These are phyloP conservation scores for Dryoscopus gambensis DNA, from an alignment of 2,113 vertebrate genomes.

Conservation along the genomic window DNA sequence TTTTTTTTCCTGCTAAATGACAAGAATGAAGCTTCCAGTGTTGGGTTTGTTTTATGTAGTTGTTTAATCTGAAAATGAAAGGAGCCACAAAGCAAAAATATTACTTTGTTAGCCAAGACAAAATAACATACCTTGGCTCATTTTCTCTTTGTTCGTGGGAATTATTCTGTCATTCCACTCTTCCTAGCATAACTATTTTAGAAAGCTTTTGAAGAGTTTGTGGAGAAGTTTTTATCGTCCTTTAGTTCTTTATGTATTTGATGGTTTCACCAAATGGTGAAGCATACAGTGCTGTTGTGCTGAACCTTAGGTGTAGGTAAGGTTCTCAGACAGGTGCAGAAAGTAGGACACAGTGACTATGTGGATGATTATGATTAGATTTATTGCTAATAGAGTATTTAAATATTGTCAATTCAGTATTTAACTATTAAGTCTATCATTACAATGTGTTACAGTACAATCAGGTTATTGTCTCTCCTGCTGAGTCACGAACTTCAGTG, in stretches of 20 bases:
- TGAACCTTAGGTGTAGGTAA: neutral
- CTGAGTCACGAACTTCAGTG: neutral
- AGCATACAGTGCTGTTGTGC: neutral
- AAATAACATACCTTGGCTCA: neutral
- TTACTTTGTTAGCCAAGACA: neutral
- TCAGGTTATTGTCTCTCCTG: neutral
- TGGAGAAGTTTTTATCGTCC: neutral
- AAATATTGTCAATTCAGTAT: neutral
- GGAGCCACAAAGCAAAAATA: neutral
- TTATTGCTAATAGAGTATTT: neutral
- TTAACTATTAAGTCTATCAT: neutral
- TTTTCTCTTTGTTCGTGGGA: neutral
- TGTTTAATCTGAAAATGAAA: neutral
- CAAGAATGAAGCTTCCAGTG: neutral
- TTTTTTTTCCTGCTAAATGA: neutral
- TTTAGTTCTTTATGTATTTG: neutral
- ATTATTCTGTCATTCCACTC: neutral
- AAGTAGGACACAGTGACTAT: neutral
- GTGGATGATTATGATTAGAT: neutral
- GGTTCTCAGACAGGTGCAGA: neutral
- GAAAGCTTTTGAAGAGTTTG: neutral
- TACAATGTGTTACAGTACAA: neutral
- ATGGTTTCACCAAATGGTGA: neutral
- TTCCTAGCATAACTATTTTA: neutral
- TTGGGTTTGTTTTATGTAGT: neutral